phyloP scores from a whole-genome alignment of 2,888 invertebrate species.

The Temnothorax unifasciatus region DNA sequence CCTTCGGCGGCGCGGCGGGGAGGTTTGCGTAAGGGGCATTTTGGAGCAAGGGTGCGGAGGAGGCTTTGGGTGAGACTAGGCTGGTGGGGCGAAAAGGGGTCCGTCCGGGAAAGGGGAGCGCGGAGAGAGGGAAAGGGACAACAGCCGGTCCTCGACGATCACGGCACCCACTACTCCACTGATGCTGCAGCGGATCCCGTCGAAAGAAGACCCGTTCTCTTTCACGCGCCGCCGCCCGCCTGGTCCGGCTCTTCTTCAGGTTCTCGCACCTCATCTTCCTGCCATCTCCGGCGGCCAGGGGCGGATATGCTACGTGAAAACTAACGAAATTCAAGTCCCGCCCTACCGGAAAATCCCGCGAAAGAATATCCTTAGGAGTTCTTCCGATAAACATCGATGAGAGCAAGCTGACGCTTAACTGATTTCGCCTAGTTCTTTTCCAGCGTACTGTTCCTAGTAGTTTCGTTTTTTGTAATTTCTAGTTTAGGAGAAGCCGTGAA shows the following conservation, averaged over 20 bases:
- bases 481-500: not conserved
- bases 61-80: slow-evolving; percentile 43
- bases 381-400: not conserved
- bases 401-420: not conserved
- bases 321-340: slow-evolving; percentile 13
- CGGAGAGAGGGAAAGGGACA: slow-evolving; percentile 66
- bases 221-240: slow-evolving; percentile 52
- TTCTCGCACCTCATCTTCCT: slow-evolving; percentile 58
- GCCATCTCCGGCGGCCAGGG: slow-evolving; percentile 21
- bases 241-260: slow-evolving; percentile 20
- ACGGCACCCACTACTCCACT: slow-evolving; percentile 77
- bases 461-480: not conserved
- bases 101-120: slow-evolving; percentile 27
- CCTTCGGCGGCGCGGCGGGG: slow-evolving; percentile 59
- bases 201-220: slow-evolving; percentile 68
- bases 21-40: slow-evolving; percentile 60
- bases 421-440: not conserved
- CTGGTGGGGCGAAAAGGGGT: slow-evolving; percentile 50
- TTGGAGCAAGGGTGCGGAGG: slow-evolving; percentile 55
- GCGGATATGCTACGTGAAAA: slow-evolving; percentile 11
- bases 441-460: not conserved
- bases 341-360: not conserved
- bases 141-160: slow-evolving; percentile 83
- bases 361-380: not conserved
- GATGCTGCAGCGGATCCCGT: slow-evolving; percentile 78